Conservation (phyloP, 2,888 invertebrate species). For the Sisyra terminalis region DNA sequence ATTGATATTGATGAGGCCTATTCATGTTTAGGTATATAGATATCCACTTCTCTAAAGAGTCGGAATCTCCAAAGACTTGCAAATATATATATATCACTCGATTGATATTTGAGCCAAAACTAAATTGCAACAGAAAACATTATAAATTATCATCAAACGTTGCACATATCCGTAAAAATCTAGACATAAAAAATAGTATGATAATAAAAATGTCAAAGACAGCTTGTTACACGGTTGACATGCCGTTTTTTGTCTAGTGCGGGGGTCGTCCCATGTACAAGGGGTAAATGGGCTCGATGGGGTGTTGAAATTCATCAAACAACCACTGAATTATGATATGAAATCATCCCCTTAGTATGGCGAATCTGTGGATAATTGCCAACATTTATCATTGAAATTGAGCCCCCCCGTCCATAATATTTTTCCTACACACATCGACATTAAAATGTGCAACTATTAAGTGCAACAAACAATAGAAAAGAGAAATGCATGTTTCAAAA, state of each 20-base stretch:
- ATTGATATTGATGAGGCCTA: no score
- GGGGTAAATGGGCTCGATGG: neutral
- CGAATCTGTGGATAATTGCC: slow-evolving; percentile 4
- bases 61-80: no score
- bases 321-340: slow-evolving; percentile 5
- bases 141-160: no score
- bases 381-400: slow-evolving; percentile 2
- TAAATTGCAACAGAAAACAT: no score
- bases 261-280: no score
- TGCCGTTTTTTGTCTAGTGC: no score
- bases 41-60: no score
- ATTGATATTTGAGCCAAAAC: no score
- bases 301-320: slow-evolving; percentile 1
- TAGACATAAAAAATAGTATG: neutral
- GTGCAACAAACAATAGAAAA: neutral
- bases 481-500: no score
- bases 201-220: slow-evolving; percentile 3
- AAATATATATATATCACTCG: no score
- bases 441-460: neutral
- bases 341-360: slow-evolving; percentile 4
- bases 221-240: neutral
- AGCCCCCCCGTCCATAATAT: neutral
- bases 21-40: no score
- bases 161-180: no score
- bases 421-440: neutral